Percentiles rank a stretch among this genome's conserved stretches.
phyloP scores from a whole-genome alignment of 2,113 vertebrate species.

The Haliaeetus leucogaster region DNA sequence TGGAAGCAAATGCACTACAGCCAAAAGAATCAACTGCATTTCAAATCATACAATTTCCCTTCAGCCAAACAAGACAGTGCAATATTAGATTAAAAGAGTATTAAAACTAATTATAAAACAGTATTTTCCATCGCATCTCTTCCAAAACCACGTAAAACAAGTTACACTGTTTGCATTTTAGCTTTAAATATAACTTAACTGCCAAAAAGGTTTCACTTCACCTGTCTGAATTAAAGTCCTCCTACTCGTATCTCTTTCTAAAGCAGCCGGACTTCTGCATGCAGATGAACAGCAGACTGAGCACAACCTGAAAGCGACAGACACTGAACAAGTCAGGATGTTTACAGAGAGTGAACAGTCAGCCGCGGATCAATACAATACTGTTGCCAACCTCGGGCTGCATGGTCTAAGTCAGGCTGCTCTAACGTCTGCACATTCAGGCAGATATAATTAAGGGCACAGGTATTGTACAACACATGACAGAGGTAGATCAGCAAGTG shows the following conservation, averaged over 20 bases:
- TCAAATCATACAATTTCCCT: background rate
- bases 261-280: background rate
- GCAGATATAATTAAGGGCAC: background rate
- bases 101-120: background rate
- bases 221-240: background rate
- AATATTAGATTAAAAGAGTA: background rate
- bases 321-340: background rate
- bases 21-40: background rate
- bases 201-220: background rate
- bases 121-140: background rate
- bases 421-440: background rate
- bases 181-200: background rate
- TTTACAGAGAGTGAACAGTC: background rate
- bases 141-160: background rate
- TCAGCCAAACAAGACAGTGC: background rate
- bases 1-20: background rate
- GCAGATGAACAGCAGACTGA: background rate
- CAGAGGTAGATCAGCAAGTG: constrained; percentile 17
- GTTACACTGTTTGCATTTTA: background rate
- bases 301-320: background rate
- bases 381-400: background rate
- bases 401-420: background rate
- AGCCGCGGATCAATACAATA: background rate
- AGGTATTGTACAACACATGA: background rate
- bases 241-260: background rate